phyloP scores from a whole-genome alignment of 2,113 vertebrate genomes.

The Lanius collurio region DNA sequence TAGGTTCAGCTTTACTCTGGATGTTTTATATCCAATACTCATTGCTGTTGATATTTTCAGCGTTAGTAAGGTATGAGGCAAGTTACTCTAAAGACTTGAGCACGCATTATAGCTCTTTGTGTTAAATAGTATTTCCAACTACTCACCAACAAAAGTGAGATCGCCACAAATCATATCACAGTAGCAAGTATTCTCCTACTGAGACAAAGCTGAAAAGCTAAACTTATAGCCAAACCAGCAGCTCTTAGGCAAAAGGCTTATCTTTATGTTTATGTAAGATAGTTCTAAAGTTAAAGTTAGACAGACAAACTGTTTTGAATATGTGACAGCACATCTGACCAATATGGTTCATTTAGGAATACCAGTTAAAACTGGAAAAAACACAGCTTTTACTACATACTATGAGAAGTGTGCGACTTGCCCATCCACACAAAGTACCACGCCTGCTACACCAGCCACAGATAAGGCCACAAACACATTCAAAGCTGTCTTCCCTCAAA shows the following conservation, averaged over 20 bases:
- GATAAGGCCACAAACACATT: neutral
- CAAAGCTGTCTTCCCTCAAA: neutral
- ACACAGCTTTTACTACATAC: neutral
- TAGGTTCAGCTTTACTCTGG: neutral
- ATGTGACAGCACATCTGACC: neutral
- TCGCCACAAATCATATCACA: neutral
- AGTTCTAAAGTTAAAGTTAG: neutral
- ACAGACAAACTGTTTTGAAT: neutral
- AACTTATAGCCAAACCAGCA: neutral
- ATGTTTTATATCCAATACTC: neutral
- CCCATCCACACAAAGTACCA: neutral
- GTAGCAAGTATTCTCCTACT: neutral
- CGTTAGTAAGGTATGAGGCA: neutral
- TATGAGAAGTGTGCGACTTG: accelerated
- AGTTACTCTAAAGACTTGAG: neutral
- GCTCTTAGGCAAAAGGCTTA: neutral
- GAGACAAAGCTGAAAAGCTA: neutral
- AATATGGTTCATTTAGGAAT: neutral
- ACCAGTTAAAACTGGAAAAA: neutral
- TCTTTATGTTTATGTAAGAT: neutral
- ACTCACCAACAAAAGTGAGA: neutral
- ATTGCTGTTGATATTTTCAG: neutral
- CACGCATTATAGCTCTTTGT: neutral
- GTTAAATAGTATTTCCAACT: neutral
- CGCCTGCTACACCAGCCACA: neutral